Base-by-base conservation (phyloP, 2,113 vertebrate species). In the Chitala chitala region DNA sequence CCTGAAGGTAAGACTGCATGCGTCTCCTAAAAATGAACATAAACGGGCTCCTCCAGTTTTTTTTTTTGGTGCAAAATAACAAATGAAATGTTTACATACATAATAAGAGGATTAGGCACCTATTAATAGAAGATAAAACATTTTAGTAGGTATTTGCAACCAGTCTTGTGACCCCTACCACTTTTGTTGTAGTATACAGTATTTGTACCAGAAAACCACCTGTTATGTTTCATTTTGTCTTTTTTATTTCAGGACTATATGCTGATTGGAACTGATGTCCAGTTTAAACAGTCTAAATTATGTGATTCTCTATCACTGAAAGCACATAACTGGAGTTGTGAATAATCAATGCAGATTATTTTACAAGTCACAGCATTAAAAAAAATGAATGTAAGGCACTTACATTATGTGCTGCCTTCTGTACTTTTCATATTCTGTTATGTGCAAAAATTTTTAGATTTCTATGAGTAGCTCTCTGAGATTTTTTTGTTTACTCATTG, bases 201-300 rank as follows among this genome's bases (percentile, higher is more conserved):
- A 9, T 44, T 4, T 12, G 7, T 71, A 61, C 29, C 22, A 55
- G 7, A 56, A 22, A 8, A 56, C 5, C 3, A 22, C n/a, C 2
- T 9, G 3, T 65, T 0, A 1, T 78, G 1, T 73, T 22, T 26
- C 26, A 5, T 22, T 17, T 69, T 58, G 48, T 6, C 50, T 63
- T 76, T 31, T 50, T 58, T 44, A 5, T 75, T 24, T n/a, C 15
- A 92, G 90, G 86, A 84, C 78, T 88, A 84, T 48, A 33, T 90
- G 26, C 68, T 89, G 84, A 84, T 92, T 44, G 89, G 84, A 53
- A 92, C 89, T 46, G 87, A 92, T 40, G 84, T 89, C 61, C 70
- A 84, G 69, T 88, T 90, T 72, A 61, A 33, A 0, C 13, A 5
- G 26, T 85, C 75, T 85, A 61, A 13, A 8, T 51, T 6, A 8